phyloP scores from a whole-genome alignment of 2,888 invertebrate genomes.

The Seira sanloemensis region DNA sequence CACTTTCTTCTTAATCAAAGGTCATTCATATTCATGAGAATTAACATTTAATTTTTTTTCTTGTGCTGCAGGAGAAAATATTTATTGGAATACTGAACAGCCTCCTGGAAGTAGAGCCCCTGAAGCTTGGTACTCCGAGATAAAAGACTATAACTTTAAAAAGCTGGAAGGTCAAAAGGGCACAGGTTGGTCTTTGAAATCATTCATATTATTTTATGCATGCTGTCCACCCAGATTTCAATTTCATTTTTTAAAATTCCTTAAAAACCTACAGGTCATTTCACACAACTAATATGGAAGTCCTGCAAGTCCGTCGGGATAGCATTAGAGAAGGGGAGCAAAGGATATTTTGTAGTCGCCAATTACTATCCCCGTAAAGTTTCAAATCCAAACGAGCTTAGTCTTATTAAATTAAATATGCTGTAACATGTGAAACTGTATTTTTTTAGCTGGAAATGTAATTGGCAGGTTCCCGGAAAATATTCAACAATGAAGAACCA shows the following conservation, averaged over 20 bases:
- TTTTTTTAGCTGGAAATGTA: conserved; percentile 89
- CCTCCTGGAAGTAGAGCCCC: conserved; percentile 56
- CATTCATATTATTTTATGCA: too few relatives aligned
- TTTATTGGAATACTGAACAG: conserved; percentile 65
- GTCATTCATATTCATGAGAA: neutral
- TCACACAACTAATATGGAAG: conserved; percentile 86
- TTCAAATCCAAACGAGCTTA: too few relatives aligned
- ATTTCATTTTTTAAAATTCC: neutral
- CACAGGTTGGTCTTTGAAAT: conserved; percentile 61
- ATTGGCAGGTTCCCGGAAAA: conserved; percentile 66
- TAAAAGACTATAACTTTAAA: conserved; percentile 77
- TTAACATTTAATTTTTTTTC: neutral
- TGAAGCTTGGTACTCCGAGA: conserved; percentile 84
- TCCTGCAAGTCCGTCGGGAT: conserved; percentile 85
- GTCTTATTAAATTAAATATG: too few relatives aligned
- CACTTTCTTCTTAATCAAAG: neutral
- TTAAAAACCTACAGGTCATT: conserved; percentile 80
- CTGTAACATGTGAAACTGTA: too few relatives aligned
- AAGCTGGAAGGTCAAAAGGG: conserved; percentile 70
- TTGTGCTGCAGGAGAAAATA: conserved; percentile 69
- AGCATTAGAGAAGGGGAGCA: conserved; percentile 80
- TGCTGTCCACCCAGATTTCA: too few relatives aligned
- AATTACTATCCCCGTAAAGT: conserved; percentile 93
- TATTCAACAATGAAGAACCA: too few relatives aligned
- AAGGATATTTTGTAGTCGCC: conserved; percentile 86